Percentiles rank a stretch among this genome's conserved stretches.
Conservation (phyloP, 2,888 invertebrate genomes). For the Alloplasta piceator region DNA sequence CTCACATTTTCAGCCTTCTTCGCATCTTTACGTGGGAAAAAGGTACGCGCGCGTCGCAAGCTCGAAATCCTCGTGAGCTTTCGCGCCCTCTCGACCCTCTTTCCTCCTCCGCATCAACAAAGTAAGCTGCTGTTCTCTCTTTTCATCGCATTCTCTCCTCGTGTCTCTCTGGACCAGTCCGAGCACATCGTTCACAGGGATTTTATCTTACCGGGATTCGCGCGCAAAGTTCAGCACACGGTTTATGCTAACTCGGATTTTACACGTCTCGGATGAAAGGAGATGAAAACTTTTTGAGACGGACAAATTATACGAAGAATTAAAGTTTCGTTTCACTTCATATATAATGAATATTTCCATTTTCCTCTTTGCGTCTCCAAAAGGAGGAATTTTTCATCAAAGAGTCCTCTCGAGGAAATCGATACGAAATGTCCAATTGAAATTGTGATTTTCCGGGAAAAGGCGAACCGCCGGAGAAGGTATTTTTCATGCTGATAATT, state of each 20-base stretch:
- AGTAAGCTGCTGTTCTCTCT: slow-evolving; percentile 54
- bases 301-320: slow-evolving; percentile 61
- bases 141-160: too few species aligned
- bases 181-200: slow-evolving; percentile 46
- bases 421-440: too few species aligned
- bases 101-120: slow-evolving; percentile 6
- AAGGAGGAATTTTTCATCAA: too few species aligned
- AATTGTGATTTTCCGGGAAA: too few species aligned
- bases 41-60: slow-evolving; percentile 36
- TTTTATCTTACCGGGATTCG: slow-evolving; percentile 55
- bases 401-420: too few species aligned
- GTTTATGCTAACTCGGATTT: slow-evolving; percentile 64
- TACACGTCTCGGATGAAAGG: slow-evolving; percentile 47
- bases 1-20: slow-evolving; percentile 16
- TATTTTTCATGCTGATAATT: too few species aligned
- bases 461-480: too few species aligned
- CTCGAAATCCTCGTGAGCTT: slow-evolving; percentile 56
- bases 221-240: slow-evolving; percentile 50
- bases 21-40: slow-evolving; percentile 1
- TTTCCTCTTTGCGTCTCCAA: too few species aligned
- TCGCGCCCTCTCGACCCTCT: slow-evolving; percentile 8
- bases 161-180: slow-evolving; percentile 26
- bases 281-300: slow-evolving; percentile 57
- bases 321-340: slow-evolving; percentile 45
- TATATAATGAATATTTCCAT: neutral